Evolutionary conservation across 2,888 invertebrate genomes (phyloP), one percentile per base, ranked within the genome.

Genomic region (Dorcus parallelipipedus): DNA sequence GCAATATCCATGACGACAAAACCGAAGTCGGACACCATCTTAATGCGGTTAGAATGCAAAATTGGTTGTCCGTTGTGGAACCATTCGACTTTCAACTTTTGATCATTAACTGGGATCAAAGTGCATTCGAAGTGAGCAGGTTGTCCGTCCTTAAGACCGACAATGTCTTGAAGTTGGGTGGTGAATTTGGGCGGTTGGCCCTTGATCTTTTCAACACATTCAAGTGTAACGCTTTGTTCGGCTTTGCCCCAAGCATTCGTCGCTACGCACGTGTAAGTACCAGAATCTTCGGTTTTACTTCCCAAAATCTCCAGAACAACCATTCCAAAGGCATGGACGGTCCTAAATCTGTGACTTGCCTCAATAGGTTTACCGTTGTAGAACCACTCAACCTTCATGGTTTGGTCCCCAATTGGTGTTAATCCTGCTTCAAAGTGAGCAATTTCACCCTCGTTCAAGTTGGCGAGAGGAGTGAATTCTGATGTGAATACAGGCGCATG

Each of bases 351-450:
- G 75, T 95, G 95, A 77, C 93, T 92, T 43, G 93, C 93, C 75
- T 91, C 91, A 61, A 94, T 82, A 1, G 90, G 82, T 76, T 95
- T 90, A 38, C 92, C 95, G 76, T 99, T 95, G 76, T 93, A 95
- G 84, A 94, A 95, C 95, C 95, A 97, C 81, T 96, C 95, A 54
- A 96, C 92, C 26, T 89, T 86, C 94, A 96, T 95, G 23, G 90
- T 91, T 77, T 95, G 93, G 73, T 95, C 95, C 9, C 95, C 94
- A 49, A 93, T 89, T 9, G 99, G 99, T 52, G 94, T 91, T 6
- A 99, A 84, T 50, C 93, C 94, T 40, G 97, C 97, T 81, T 99
- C 98, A 78, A 97, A 97, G 78, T 98, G 97, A 66, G 97, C 97
- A 67, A 96, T 90, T 79, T 98, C 95, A 57, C 96, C 96, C 80